Evolutionary conservation across 30 jellyfish, hydroid and myxozoan species (phyloP).

Genomic region (Aurelia aurita complex sp. Pacific): DNA sequence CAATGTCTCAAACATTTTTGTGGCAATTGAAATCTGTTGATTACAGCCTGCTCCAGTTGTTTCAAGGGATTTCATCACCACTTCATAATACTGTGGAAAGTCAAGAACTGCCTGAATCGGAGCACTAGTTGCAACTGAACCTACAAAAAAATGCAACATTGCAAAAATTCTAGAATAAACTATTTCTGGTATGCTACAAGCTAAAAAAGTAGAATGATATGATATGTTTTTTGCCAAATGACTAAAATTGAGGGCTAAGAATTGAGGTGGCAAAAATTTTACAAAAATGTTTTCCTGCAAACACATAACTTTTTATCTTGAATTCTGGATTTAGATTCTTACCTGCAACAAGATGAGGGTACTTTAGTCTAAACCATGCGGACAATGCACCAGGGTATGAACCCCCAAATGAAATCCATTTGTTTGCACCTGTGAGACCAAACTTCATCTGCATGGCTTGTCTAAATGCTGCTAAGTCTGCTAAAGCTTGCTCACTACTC

Average conservation of each 20-base stretch:
- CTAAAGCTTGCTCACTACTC: constrained; percentile 98
- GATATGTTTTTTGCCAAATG: too few relatives aligned
- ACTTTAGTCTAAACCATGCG: constrained; percentile 92
- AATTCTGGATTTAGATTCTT: not conserved
- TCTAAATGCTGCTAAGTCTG: constrained; percentile 85
- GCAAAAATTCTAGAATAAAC: too few relatives aligned
- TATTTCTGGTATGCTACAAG: too few relatives aligned
- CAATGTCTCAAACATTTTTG: constrained; percentile 64
- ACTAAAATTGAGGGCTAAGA: too few relatives aligned
- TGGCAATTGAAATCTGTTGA: constrained; percentile 68
- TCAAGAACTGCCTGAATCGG: constrained; percentile 86
- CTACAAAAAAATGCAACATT: not conserved
- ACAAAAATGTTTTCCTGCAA: too few relatives aligned
- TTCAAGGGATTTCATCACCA: constrained; percentile 68
- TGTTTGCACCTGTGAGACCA: constrained; percentile 54
- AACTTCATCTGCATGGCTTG: constrained; percentile 64
- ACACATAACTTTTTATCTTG: too few relatives aligned
- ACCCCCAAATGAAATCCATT: constrained; percentile 97
- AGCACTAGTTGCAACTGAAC: constrained; percentile 92
- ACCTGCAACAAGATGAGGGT: constrained; percentile 91
- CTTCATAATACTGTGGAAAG: constrained; percentile 85
- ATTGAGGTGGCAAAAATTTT: too few relatives aligned
- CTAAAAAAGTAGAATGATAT: too few relatives aligned
- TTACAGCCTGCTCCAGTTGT: constrained; percentile 55
- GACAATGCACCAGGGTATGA: constrained; percentile 97